Evolutionary conservation across 2,888 invertebrate genomes (phyloP).

Genomic region (Cataglyphis albicans): DNA sequence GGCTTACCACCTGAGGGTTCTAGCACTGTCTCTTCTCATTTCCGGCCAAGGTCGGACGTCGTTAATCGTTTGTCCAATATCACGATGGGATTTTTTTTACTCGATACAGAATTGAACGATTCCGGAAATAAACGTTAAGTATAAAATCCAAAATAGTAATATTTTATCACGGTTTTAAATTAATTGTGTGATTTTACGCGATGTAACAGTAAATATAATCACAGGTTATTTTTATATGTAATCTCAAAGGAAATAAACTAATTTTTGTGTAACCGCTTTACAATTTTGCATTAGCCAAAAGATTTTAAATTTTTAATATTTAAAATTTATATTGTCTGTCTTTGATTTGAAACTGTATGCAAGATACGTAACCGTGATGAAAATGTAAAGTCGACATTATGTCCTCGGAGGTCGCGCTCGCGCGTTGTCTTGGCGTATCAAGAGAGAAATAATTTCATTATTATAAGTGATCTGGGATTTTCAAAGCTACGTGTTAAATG

Average conservation of each 20-base stretch:
- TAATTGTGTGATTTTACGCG: background rate
- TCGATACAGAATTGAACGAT: background rate
- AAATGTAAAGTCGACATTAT: constrained; percentile 37
- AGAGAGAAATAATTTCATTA: constrained; percentile 49
- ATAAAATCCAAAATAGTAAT: background rate
- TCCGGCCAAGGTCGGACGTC: constrained; percentile 18
- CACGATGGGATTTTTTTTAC: background rate
- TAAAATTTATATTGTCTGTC: background rate
- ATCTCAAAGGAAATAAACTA: background rate
- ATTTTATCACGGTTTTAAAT: background rate
- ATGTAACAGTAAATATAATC: background rate
- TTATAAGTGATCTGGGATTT: constrained; percentile 51
- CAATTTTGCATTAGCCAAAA: background rate
- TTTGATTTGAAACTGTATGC: background rate
- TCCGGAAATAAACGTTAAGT: background rate
- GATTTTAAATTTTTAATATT: background rate
- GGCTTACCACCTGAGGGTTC: constrained; percentile 12
- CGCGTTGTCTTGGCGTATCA: constrained; percentile 21
- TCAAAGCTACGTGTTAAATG: constrained; percentile 42
- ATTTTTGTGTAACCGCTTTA: background rate
- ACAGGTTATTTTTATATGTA: background rate
- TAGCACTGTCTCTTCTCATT: constrained; percentile 22
- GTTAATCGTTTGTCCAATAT: constrained; percentile 14
- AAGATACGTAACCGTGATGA: background rate
- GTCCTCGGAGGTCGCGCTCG: constrained; percentile 17